Evolutionary conservation across 1,140 invertebrate genomes (phyloP).

Genomic region (Spodoptera litura): DNA sequence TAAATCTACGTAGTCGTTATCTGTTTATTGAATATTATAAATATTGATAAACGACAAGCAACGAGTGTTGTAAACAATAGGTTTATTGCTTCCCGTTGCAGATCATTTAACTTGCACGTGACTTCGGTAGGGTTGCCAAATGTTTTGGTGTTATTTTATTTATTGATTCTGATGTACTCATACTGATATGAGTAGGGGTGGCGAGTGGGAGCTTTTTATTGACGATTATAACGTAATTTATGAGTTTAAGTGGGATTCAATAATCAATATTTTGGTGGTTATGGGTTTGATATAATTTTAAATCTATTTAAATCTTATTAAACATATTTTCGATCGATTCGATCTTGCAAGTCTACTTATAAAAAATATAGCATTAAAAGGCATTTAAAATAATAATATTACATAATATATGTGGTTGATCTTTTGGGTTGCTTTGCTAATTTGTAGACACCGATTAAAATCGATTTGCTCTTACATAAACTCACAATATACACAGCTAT

Average conservation of each 20-base stretch:
- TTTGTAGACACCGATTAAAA: no score
- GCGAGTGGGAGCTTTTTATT: constrained; percentile 45
- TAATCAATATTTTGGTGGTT: constrained; percentile 1
- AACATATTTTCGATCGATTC: neutral
- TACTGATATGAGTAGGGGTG: constrained; percentile 39
- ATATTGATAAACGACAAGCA: constrained; percentile 79
- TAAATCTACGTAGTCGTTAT: constrained; percentile 53
- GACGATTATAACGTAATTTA: constrained; percentile 41
- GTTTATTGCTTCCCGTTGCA: constrained; percentile 81
- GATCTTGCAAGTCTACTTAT: no score
- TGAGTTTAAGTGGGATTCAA: neutral
- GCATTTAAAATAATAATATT: no score
- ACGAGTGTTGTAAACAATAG: constrained; percentile 74
- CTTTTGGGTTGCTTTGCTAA: neutral
- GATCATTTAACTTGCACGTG: constrained; percentile 83
- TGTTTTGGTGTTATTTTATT: constrained; percentile 74
- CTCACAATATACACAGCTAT: no score
- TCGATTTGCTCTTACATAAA: no score
- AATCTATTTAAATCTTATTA: no score
- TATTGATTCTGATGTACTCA: constrained; percentile 53
- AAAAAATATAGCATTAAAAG: neutral
- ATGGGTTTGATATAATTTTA: neutral
- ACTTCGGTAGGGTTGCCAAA: constrained; percentile 75
- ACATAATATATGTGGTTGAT: no score
- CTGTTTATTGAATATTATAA: constrained; percentile 63